Percentiles rank a stretch among this genome's conserved stretches.
Conservation (phyloP, 2,888 invertebrate species). For the Ypsolopha scabrella region DNA sequence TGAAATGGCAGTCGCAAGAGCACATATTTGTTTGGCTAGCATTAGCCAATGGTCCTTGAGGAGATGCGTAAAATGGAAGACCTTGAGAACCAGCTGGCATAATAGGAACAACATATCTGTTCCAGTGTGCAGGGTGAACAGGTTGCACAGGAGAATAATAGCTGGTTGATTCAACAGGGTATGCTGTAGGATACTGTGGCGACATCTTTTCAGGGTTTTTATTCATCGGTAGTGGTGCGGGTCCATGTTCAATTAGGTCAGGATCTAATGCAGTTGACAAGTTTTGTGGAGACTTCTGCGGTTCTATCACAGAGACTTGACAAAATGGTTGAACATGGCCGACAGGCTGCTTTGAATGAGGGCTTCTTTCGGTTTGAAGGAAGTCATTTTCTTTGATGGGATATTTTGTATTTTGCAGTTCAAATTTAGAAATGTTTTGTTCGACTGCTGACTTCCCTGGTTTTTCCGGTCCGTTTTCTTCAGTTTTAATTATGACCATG, state of each 20-base stretch:
- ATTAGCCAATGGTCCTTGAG: neutral
- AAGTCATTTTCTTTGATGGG: neutral
- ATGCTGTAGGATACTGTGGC: neutral
- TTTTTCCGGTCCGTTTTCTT: no score
- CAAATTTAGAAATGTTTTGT: no score
- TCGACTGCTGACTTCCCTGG: no score
- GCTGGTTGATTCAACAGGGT: neutral
- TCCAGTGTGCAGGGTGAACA: constrained; percentile 1
- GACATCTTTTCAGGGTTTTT: neutral
- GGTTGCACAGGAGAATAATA: neutral
- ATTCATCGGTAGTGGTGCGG: neutral
- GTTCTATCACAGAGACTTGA: neutral
- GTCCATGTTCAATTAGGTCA: neutral
- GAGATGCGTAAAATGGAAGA: neutral
- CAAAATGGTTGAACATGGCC: constrained; percentile 2
- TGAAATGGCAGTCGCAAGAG: constrained; percentile 32
- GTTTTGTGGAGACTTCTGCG: neutral
- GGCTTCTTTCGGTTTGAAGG: neutral
- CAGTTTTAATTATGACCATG: neutral
- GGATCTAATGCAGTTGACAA: neutral
- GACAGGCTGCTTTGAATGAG: neutral
- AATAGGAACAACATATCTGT: neutral
- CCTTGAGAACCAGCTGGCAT: neutral
- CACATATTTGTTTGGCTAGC: constrained; percentile 18
- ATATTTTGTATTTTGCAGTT: no score